Evolutionary conservation across 2,888 invertebrate genomes (phyloP), one percentile per base, ranked within the genome.

Genomic region (Stenotaenia linearis): DNA sequence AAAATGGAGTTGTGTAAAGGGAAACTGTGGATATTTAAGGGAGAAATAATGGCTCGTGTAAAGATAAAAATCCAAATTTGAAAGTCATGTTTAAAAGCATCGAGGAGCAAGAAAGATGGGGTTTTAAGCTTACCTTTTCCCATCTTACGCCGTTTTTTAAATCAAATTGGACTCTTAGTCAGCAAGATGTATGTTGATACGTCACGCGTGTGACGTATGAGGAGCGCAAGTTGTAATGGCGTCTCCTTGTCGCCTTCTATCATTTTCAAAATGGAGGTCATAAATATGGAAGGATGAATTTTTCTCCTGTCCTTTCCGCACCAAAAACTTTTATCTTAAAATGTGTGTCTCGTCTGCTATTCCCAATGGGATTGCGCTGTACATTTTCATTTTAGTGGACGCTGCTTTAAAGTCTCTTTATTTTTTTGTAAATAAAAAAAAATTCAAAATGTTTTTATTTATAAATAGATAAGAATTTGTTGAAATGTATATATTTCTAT

Each of bases 221-320:
- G 69, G 5, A 28, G 69, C 69, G 25, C 25, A 28, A 69, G 69
- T 69, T 28, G 69, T 69, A 69, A 69, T 69, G 69, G 69, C 69
- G 69, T 69, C 69, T 69, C 28, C 69, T 23, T 69, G 69, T 69
- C 69, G 69, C 69, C 69, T 69, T 69, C 69, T 69, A 69, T 69
- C 69, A 69, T 69, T 69, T 69, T 69, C 69, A 69, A 69, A 69
- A 69, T 69, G 69, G 69, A 69, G 69, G 10, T 69, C 69, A 69
- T 69, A 69, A 69, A 69, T 69, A 69, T 69, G 69, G 15, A 69
- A 69, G 69, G 69, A 69, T 69, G 69, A 69, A 69, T 69, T 69
- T 69, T 69, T 69, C 69, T 69, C n/a, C 69, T 69, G 69, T 69
- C 25, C 69, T 69, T 69, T 69, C 69, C 69, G 69, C 69, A 69